Evolutionary conservation across 2,113 vertebrate species (phyloP), one percentile per base, ranked within the genome.

Genomic region (Myotis lucifugus): DNA sequence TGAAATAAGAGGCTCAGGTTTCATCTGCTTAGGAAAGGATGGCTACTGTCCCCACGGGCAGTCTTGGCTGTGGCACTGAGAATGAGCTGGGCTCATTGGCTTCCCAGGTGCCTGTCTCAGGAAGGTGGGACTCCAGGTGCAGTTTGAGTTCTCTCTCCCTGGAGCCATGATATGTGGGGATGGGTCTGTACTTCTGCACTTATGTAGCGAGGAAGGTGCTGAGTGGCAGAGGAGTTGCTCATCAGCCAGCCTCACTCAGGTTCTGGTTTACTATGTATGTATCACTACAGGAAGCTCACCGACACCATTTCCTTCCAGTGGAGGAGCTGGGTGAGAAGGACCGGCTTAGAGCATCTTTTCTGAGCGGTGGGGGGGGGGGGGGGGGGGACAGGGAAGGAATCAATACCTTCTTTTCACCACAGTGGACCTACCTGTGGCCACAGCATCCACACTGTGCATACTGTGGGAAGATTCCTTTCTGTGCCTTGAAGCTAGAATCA

Each of bases 1-100:
- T 32, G 48, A 96, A 93, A 73, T 25, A 19, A 74, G 84, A 92
- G 48, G 59, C 72, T 96, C 72, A 1, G 23, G 42, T 95, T 96
- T 92, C 91, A 67, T 73, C 90, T 74, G 52, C 87, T 70, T 73
- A 29, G 32, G 29, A 42, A 91, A 94, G 74, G 54, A 52, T 50
- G 18, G 17, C 54, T 67, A 2, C 61, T 95, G 79, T 77, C 40
- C 34, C 29, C 84, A 69, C 34, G 10, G 25, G 87, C 5, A 77
- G 86, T 21, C 85, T 77, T 40, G 34, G 69, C 91, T 52, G 48
- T 40, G 85, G 32, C 50, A 34, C 37, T 42, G 56, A 70, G 25
- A 52, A 72, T 8, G 40, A 27, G 32, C 25, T 52, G 10, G 13
- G 14, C 69, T 77, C 48, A 93, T 37, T 3, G 2, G 61, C n/a